phyloP scores from a whole-genome alignment of 2,113 vertebrate species.

The Ceyx margarethae region DNA sequence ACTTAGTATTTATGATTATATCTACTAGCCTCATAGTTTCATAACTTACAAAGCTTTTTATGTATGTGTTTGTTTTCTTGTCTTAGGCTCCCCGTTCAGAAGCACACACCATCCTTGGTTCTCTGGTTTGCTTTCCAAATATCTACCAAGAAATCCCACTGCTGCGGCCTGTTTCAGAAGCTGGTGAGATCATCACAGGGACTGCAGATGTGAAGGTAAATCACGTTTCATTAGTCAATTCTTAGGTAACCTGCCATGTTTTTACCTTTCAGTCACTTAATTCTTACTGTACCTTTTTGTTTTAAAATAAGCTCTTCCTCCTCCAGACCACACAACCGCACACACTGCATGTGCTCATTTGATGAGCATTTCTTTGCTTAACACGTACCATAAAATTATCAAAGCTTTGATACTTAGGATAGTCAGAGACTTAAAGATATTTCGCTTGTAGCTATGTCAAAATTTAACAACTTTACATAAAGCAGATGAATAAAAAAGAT shows the following conservation, averaged over 20 bases:
- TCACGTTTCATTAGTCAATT: not conserved
- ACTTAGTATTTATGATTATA: rapidly evolving
- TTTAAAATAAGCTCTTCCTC: not conserved
- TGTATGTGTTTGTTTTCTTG: not conserved
- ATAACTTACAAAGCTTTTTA: not conserved
- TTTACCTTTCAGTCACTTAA: not conserved
- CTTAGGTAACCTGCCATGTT: not conserved
- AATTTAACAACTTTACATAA: not conserved
- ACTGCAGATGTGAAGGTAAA: conserved; percentile 89
- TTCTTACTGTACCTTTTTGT: not conserved
- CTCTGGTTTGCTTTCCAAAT: conserved; percentile 95
- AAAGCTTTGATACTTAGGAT: not conserved
- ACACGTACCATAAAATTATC: not conserved
- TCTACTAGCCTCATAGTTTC: not conserved
- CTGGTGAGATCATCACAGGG: conserved; percentile 69
- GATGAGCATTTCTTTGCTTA: not conserved
- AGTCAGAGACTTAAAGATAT: not conserved
- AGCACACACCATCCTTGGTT: conserved; percentile 93
- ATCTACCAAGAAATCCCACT: conserved; percentile 86
- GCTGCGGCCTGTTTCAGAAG: conserved; percentile 73
- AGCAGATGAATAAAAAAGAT: not conserved
- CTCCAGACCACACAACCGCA: not conserved
- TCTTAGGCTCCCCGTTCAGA: conserved; percentile 88
- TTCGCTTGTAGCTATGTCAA: not conserved
- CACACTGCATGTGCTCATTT: not conserved